Percentiles rank a stretch among this genome's conserved stretches.
Conservation (phyloP, 2,888 invertebrate genomes). For the Oligia latruncula region DNA sequence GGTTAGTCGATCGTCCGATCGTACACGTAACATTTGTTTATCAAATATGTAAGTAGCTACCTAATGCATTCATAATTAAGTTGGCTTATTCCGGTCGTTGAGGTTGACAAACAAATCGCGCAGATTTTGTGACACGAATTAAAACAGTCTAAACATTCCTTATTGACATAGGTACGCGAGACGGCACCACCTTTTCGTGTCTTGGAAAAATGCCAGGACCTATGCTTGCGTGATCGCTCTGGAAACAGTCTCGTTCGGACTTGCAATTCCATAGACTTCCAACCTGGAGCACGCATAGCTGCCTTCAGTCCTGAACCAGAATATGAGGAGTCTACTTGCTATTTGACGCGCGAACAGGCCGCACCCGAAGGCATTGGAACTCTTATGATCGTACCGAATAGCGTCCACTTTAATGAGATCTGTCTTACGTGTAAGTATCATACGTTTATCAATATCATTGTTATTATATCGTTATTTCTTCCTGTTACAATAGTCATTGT, state of each 20-base stretch:
- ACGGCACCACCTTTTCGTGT: slow-evolving; percentile 96
- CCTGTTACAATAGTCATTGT: slow-evolving; percentile 43
- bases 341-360: slow-evolving; percentile 95
- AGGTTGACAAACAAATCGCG: slow-evolving; percentile 47
- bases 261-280: slow-evolving; percentile 97
- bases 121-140: slow-evolving; percentile 29
- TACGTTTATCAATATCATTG: slow-evolving; percentile 46
- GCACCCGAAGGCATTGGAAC: slow-evolving; percentile 97
- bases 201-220: slow-evolving; percentile 96
- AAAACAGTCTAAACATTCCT: slow-evolving; percentile 26
- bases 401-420: slow-evolving; percentile 97
- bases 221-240: slow-evolving; percentile 95
- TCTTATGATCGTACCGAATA: slow-evolving; percentile 96
- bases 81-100: background rate
- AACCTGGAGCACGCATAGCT: slow-evolving; percentile 96
- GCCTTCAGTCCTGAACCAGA: slow-evolving; percentile 95
- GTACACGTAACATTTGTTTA: slow-evolving; percentile 17
- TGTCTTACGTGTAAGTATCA: slow-evolving; percentile 95
- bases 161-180: slow-evolving; percentile 91
- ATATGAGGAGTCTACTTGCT: slow-evolving; percentile 97
- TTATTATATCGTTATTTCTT: background rate
- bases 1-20: background rate
- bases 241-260: slow-evolving; percentile 95
- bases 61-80: background rate
- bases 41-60: slow-evolving; percentile 1